phyloP scores from a whole-genome alignment of 2,113 vertebrate genomes.

The Corvus cornix region DNA sequence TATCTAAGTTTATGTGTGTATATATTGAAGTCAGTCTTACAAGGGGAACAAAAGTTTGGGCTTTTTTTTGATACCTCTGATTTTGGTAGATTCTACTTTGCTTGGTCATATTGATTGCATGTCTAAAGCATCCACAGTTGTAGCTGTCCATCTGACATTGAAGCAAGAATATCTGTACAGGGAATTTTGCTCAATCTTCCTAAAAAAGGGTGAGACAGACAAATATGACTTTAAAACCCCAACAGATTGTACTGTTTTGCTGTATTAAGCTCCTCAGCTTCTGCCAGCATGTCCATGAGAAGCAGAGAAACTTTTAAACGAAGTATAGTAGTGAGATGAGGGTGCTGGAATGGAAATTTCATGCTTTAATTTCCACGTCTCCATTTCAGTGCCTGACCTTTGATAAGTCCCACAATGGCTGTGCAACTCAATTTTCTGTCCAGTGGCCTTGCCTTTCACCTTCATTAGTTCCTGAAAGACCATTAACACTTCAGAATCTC shows the following conservation, averaged over 20 bases:
- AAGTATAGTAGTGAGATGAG: background rate
- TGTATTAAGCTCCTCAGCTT: background rate
- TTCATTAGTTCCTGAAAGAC: background rate
- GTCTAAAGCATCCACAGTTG: background rate
- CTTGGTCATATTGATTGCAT: background rate
- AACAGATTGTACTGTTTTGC: background rate
- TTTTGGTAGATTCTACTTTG: background rate
- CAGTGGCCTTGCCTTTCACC: background rate
- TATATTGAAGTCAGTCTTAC: background rate
- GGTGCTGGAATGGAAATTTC: background rate
- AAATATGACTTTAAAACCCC: background rate
- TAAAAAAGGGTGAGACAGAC: background rate
- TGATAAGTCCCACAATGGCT: background rate
- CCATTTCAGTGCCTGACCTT: background rate
- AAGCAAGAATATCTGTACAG: background rate
- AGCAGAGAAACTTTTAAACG: background rate
- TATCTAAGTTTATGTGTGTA: background rate
- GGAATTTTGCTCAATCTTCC: background rate
- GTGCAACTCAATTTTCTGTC: slow-evolving; percentile 2
- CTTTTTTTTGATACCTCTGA: background rate
- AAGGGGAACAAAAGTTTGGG: background rate
- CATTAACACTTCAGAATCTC: background rate
- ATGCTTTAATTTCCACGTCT: background rate
- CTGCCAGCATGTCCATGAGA: background rate
- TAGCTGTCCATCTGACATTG: background rate